Base-by-base conservation (phyloP, 1,140 invertebrate species). In the Drosophila persimilis region DNA sequence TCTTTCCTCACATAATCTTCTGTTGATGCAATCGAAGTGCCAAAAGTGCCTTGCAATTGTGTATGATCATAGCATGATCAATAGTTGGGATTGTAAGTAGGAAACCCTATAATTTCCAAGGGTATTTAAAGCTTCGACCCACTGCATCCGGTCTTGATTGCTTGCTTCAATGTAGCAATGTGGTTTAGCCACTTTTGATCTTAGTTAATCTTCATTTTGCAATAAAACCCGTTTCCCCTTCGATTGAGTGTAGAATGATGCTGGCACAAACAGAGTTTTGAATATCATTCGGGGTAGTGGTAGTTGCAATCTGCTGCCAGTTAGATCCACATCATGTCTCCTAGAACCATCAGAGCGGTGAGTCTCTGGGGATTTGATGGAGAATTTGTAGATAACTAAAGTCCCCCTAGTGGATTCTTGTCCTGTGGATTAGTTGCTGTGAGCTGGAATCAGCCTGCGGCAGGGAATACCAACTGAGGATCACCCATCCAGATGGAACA, bases 401-500 rank as follows among this genome's bases (percentile, higher is more conserved):
- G 2, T 29, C n/a, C 15, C 2, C 24, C 11, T n/a, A 69, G 65
- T 67, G 50, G 31, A 31, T 55, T 48, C 2, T 69, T 8, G 43
- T 69, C 11, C 6, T 69, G 0, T 41, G 65, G 31, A 20, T 56
- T 20, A 41, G 17, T 17, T 41, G 6, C 9, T 67, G 39, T 3
- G 43, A 47, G n/a, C 8, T 47, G 31, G 29, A 41, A 41, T 11
- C 41, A 39, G 50, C 52, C 5, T 2, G 4, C 9, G 63, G 62
- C 4, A 17, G 3, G 24, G 61, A 24, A 41, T 47, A 67, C 48
- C 62, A 47, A 43, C 48, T 66, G 0, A 13, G n/a, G 13, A 24
- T 66, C 8, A 29, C 24, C 20, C 48, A 47, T 31, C 61, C 64
- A 46, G 64, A 67, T 46, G 61, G 61, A 67, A 54, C 62, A 13